Evolutionary conservation across 2,113 vertebrate species (phyloP).

Genomic region (Sorex araneus): DNA sequence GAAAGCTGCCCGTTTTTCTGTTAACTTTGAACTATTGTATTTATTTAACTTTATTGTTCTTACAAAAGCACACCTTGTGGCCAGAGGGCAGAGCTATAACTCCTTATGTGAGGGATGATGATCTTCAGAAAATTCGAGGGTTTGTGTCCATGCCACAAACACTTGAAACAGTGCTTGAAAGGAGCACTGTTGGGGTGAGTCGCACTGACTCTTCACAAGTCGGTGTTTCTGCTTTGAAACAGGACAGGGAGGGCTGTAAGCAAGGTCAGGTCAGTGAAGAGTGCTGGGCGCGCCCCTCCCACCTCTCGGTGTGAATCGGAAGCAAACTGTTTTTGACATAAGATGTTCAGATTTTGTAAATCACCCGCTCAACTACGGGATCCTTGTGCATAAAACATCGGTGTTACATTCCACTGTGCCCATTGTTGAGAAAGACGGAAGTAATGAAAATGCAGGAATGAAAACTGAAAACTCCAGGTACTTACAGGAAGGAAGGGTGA

Average conservation of each 20-base stretch:
- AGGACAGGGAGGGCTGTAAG: no score
- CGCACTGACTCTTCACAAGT: neutral
- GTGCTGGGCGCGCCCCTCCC: neutral
- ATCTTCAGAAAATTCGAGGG: no score
- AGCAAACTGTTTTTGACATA: conserved; percentile 70
- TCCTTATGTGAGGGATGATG: conserved; percentile 56
- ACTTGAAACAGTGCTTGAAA: conserved; percentile 87
- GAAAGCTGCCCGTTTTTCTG: conserved; percentile 86
- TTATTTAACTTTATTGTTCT: conserved; percentile 91
- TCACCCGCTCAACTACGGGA: conserved; percentile 3
- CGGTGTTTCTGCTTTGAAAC: conserved; percentile 45
- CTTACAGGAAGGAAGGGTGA: no score
- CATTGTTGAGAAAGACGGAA: no score
- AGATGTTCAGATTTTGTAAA: conserved; percentile 75
- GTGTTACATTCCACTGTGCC: no score
- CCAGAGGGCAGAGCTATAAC: conserved; percentile 80
- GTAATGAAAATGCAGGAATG: no score
- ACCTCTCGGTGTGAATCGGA: neutral
- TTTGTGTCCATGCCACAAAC: conserved; percentile 84
- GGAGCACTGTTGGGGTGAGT: neutral
- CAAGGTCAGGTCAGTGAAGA: neutral
- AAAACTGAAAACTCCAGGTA: no score
- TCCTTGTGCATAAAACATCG: neutral
- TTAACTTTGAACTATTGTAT: conserved; percentile 88
- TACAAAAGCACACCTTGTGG: conserved; percentile 89